These are phyloP conservation scores for Malurus elegans DNA, from an alignment of 2,113 vertebrate species.

Conservation along the genomic window DNA sequence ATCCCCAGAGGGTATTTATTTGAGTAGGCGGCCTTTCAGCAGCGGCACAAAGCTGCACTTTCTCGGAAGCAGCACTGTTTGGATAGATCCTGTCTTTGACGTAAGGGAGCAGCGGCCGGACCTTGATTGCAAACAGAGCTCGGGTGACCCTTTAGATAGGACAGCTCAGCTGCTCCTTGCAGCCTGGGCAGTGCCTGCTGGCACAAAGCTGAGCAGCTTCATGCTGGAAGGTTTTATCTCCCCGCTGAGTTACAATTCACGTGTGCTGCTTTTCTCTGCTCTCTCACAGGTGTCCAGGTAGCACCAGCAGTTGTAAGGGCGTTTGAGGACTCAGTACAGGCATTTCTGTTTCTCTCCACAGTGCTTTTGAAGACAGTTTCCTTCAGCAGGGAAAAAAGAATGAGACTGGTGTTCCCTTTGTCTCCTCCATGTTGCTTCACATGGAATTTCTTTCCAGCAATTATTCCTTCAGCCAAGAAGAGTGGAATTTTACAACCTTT, in stretches of 20 bases:
- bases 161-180: not conserved
- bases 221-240: not conserved
- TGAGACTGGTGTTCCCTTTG: not conserved
- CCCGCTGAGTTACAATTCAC: not conserved
- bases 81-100: not conserved
- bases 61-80: not conserved
- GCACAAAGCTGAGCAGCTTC: not conserved
- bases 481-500: not conserved
- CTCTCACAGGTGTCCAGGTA: not conserved
- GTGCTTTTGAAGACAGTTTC: not conserved
- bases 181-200: not conserved
- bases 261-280: not conserved
- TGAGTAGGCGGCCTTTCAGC: not conserved
- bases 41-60: not conserved
- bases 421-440: not conserved
- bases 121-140: slow-evolving; percentile 24
- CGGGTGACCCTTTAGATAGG: not conserved
- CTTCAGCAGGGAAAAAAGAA: not conserved
- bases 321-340: not conserved
- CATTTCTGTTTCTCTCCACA: not conserved
- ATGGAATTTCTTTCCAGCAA: not conserved
- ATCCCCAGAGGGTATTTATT: not conserved
- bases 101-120: not conserved
- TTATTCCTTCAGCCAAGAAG: not conserved
- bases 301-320: not conserved